Percentiles rank a stretch among this genome's conserved stretches.
Evolutionary conservation across 2,888 invertebrate genomes (phyloP).

Genomic region (Hypomecis atomaria): DNA sequence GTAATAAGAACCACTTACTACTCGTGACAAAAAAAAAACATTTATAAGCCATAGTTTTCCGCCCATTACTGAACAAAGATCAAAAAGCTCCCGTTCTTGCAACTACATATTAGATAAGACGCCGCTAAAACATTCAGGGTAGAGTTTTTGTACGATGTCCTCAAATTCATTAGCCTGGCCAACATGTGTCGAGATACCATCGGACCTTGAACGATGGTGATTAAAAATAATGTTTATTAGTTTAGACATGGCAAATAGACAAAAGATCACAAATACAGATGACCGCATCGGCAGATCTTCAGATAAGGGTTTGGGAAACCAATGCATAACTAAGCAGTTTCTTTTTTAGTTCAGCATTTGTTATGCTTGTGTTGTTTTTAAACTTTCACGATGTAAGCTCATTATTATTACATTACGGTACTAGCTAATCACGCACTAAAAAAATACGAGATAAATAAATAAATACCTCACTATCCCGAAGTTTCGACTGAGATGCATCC

Average conservation of each 20-base stretch:
- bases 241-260: constrained; percentile 46
- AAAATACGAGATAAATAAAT: too few relatives aligned
- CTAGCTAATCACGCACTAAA: too few relatives aligned
- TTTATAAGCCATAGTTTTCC: too few relatives aligned
- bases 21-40: too few relatives aligned
- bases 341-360: not conserved
- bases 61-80: constrained; percentile 14
- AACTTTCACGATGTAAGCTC: too few relatives aligned
- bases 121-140: constrained; percentile 18
- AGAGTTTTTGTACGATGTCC: constrained; percentile 57
- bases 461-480: too few relatives aligned
- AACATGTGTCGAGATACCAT: constrained; percentile 79
- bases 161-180: constrained; percentile 71
- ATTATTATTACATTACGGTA: too few relatives aligned
- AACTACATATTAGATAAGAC: constrained; percentile 6
- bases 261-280: constrained; percentile 59
- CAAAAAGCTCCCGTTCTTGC: constrained; percentile 36
- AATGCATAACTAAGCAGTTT: constrained; percentile 1
- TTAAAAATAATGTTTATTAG: constrained; percentile 72
- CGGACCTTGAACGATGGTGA: constrained; percentile 50
- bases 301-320: constrained; percentile 3
- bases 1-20: too few relatives aligned
- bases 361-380: too few relatives aligned
- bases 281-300: constrained; percentile 51
- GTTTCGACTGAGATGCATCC: too few relatives aligned